Evolutionary conservation across 2,888 invertebrate genomes (phyloP).

Genomic region (Drosophila mimica): DNA sequence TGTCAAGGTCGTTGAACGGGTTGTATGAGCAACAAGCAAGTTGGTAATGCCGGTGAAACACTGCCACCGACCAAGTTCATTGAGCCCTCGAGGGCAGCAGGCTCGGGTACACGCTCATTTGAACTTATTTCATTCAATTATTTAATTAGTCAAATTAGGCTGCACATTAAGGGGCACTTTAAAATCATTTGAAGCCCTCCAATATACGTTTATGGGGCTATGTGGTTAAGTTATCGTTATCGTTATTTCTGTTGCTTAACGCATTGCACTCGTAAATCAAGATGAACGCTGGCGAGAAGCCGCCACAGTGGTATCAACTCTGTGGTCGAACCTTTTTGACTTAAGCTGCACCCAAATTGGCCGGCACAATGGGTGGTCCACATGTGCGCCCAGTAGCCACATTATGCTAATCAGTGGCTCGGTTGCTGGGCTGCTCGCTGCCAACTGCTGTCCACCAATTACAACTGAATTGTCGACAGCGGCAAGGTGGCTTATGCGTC

Average conservation of each 20-base stretch:
- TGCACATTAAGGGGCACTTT: constrained; percentile 31
- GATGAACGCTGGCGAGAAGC: constrained; percentile 44
- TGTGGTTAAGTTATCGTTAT: constrained; percentile 31
- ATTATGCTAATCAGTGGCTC: constrained; percentile 72
- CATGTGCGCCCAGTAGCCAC: constrained; percentile 49
- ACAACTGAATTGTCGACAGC: constrained; percentile 50
- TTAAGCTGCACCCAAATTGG: constrained; percentile 22
- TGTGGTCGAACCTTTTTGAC: constrained; percentile 73
- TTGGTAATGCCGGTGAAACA: constrained; percentile 21
- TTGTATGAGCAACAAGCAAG: constrained; percentile 54
- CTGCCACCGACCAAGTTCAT: constrained; percentile 41
- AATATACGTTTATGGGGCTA: background rate
- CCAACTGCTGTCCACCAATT: constrained; percentile 6
- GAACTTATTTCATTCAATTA: constrained; percentile 62
- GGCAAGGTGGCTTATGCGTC: constrained; percentile 56
- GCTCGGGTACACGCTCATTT: constrained; percentile 42
- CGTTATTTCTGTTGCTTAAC: constrained; percentile 50
- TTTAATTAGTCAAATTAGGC: constrained; percentile 36
- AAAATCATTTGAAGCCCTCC: constrained; percentile 27
- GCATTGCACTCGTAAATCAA: constrained; percentile 64
- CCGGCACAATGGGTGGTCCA: constrained; percentile 31
- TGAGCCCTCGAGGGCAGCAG: constrained; percentile 23
- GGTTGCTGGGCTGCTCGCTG: constrained; percentile 3
- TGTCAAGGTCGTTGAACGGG: constrained; percentile 37
- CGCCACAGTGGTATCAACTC: constrained; percentile 34